Evolutionary conservation across 2,888 invertebrate species (phyloP).

Genomic region (Cephus nigrinus): DNA sequence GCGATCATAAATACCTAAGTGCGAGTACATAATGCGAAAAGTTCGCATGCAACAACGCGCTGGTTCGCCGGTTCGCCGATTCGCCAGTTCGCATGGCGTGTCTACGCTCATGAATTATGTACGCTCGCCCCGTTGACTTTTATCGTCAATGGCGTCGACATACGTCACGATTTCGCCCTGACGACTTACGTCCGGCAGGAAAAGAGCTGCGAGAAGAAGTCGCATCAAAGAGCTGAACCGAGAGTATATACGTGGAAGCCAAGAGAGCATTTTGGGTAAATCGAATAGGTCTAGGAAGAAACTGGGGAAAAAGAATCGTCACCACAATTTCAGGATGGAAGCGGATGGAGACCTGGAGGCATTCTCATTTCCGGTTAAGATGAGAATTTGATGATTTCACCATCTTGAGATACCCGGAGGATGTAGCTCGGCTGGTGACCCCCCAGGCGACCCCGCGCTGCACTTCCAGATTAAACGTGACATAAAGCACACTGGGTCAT

Average conservation of each 20-base stretch:
- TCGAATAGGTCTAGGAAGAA: not conserved
- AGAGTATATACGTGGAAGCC: not conserved
- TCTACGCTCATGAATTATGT: not conserved
- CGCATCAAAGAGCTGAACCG: not conserved
- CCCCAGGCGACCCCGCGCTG: conserved; percentile 15
- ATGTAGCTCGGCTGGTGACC: not conserved
- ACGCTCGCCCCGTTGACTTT: not conserved
- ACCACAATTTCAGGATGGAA: not conserved
- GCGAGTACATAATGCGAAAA: conserved; percentile 35
- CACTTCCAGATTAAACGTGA: conserved; percentile 57
- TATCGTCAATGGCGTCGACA: not conserved
- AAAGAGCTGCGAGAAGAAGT: not conserved
- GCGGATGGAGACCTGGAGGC: not conserved
- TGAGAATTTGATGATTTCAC: not conserved
- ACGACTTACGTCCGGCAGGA: not conserved
- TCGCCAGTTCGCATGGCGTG: not conserved
- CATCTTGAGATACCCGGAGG: not conserved
- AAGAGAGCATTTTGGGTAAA: not conserved
- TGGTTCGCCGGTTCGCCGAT: not conserved
- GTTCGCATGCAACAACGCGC: conserved; percentile 35
- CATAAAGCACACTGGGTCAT: conserved; percentile 39
- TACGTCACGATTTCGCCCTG: not conserved
- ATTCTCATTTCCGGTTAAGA: not conserved
- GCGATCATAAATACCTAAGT: conserved; percentile 40
- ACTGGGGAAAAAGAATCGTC: not conserved